Evolutionary conservation across 2,113 vertebrate species (phyloP), one percentile per base, ranked within the genome.

Genomic region (Blennius ocellaris): DNA sequence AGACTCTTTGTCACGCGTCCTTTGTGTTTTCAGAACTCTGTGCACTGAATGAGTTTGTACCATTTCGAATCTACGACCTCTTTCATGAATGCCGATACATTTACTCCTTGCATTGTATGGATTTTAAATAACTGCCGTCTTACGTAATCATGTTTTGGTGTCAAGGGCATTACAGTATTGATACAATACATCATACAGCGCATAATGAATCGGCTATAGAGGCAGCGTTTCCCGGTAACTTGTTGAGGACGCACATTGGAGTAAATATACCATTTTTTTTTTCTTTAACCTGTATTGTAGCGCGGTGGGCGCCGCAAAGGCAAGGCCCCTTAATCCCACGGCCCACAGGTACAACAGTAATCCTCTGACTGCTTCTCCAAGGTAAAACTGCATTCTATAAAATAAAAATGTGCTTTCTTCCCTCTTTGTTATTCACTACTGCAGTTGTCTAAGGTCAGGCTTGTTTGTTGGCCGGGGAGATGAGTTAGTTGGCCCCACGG

Each of bases 121-220:
- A 85, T 83, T 82, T 70, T 7, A 65, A 88, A 69, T 69, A 84
- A 73, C 60, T 73, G 68, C 52, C 11, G 69, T 65, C 57, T 82
- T 73, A 60, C 74, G 63, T 73, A 78, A 82, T 76, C 17, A 44
- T 77, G 61, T 74, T 75, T 73, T 50, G 14, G 62, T 82, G 59
- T 78, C 66, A 53, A 68, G 65, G 66, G 66, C 78, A 74, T 67
- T 58, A 63, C 69, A 50, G 69, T 78, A 89, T 86, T 79, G 70
- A 78, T 58, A 63, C 58, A 87, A 82, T 82, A 64, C 72, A 88
- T 78, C 74, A 80, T 52, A 14, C 58, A 17, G 68, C 14, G 7
- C 12, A 58, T 69, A 83, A 59, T 66, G 66, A 56, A 70, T 69
- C 48, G 39, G 59, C 59, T 39, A n/a, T 73, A 48, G 7, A 69